Base-by-base conservation (phyloP, 92 coral and sea anemone species). In the Zoanthus sansibaricus region DNA sequence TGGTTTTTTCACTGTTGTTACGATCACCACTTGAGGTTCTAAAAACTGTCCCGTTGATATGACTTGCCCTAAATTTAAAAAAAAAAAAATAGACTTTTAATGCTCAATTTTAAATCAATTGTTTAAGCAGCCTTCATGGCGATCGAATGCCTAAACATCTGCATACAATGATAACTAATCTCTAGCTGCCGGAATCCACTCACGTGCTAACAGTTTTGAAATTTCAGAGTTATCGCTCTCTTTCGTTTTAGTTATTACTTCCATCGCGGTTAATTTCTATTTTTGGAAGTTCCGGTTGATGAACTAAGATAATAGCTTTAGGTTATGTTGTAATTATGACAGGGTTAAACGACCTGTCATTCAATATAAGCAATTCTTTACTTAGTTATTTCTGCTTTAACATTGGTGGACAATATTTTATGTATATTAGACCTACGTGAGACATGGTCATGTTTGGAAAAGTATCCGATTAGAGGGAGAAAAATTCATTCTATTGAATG, bases 371-470 rank as follows among this genome's bases (percentile, higher is more conserved):
- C 70, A 59, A 46, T 15, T 52, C 74, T 21, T 66, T 37, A 37
- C 42, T 37, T 42, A 46, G 85, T 44, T 80, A 66, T 80, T 80
- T 62, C 73, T 80, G 85, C 14, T 46, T 61, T 32, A 80, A 80
- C 56, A 46, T 48, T 67, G 32, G 1, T 20, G 85, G 18, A 12
- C 85, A 80, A 80, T 80, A 80, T 80, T 64, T 61, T 16, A 9
- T 11, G 55, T 80, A 80, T 80, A 80, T 80, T 80, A 68, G 85
- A 80, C 85, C 59, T 7, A 74, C 75, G 46, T 44, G 85, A 18
- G 47, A 1, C 20, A 66, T 80, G 85, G 45, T 80, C 85, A 80
- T 80, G 85, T 80, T 44, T 80, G 75, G 85, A 44, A 80, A 80
- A 47, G 6, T 18, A 32, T 6, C 12, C 9, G 31, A 64, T 64